These are phyloP conservation scores for Shinisaurus crocodilurus DNA, from an alignment of 2,113 vertebrate species.

Conservation along the genomic window DNA sequence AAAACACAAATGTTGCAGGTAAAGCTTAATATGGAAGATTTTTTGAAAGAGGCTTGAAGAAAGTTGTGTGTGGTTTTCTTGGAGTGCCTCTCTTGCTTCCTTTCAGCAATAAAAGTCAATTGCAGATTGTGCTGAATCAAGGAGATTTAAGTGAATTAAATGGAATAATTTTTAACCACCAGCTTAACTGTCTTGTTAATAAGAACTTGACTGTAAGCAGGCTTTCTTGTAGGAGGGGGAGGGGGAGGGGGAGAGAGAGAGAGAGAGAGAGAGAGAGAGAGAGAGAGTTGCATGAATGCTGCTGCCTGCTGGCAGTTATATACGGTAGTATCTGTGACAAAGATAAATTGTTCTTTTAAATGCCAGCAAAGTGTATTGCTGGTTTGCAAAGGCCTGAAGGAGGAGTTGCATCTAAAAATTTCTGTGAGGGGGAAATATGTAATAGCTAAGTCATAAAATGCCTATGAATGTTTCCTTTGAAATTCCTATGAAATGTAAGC, in stretches of 20 bases:
- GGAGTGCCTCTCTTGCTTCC: slow-evolving; percentile 7
- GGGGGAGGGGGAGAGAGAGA: not conserved
- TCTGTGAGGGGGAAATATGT: slow-evolving; percentile 25
- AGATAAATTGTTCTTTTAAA: slow-evolving; percentile 53
- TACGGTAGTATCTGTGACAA: slow-evolving; percentile 21
- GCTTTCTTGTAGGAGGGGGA: not conserved
- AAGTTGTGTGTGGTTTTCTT: slow-evolving; percentile 1
- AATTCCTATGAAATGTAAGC: not conserved
- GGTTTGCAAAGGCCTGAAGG: slow-evolving; percentile 5
- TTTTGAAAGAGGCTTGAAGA: slow-evolving; percentile 23
- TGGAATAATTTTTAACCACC: slow-evolving; percentile 15
- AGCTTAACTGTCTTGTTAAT: slow-evolving; percentile 29
- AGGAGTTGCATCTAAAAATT: slow-evolving; percentile 18
- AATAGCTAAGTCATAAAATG: not conserved
- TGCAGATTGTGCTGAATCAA: slow-evolving; percentile 34
- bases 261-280: not conserved
- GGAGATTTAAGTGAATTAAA: slow-evolving; percentile 42
- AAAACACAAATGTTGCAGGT: not conserved
- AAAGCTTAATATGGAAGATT: not conserved
- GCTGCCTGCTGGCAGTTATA: slow-evolving; percentile 2
- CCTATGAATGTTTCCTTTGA: not conserved
- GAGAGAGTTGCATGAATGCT: not conserved
- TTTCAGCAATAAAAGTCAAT: slow-evolving; percentile 32
- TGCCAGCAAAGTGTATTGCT: slow-evolving; percentile 5
- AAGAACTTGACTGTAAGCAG: not conserved